Evolutionary conservation across 2,797 vertebrate genomes (phyloP), one percentile per base, ranked within the genome.

Genomic region (Percopsis omiscomaycus): DNA sequence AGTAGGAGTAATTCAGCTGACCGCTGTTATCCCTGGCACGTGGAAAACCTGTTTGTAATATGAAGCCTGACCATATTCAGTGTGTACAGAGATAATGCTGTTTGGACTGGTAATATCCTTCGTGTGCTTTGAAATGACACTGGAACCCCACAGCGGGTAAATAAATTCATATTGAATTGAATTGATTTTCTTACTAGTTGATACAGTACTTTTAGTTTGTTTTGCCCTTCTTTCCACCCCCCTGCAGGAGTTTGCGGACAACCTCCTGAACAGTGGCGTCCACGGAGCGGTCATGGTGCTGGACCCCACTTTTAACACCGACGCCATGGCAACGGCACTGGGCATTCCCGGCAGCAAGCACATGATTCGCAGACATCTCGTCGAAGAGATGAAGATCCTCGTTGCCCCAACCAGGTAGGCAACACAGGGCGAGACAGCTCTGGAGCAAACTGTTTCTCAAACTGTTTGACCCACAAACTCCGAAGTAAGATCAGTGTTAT

Each of bases 221-320:
- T 22, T 22, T 22, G 22, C 22, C 22, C 22, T 22, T 44, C 10
- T 44, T 12, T 53, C 2, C 63, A 42, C 55, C 4, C 55, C 4
- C 56, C 4, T 61, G 12, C 70, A 96, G 95, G 94, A 96, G 81
- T 96, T 92, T 6, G 92, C 93, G 0, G 94, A 95, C 68, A 91
- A 79, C 78, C 92, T 96, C 56, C 87, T 88, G 16, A 94, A 90
- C 78, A 93, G 93, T 0, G 95, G 95, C 0, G 88, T 96, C 29
- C 95, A 96, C 0, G 95, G 95, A 0, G 95, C 94, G 0, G 93
- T 95, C 76, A 89, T 96, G 88, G 91, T 96, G 50, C 89, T 96
- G 14, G 94, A 96, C 59, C 93, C 94, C 9, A 90, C 92, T 1
- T 96, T 96, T 79, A 94, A 92, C n/a, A 91, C 89, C 0, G 94